These are phyloP conservation scores for Nycticorax nycticorax DNA, from an alignment of 2,113 vertebrate species.

Conservation along the genomic window DNA sequence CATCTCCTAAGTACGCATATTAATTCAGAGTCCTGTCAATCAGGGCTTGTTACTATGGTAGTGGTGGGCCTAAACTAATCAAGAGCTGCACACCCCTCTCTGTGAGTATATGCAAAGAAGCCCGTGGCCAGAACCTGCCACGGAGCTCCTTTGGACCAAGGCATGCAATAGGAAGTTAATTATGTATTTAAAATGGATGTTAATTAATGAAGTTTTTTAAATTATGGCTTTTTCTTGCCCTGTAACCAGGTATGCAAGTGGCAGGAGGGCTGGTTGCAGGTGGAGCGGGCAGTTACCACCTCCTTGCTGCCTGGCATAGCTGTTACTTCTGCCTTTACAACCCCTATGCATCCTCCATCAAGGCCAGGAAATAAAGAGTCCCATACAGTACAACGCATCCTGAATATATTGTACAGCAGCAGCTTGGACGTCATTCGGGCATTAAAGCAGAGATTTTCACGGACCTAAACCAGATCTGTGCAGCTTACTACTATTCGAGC, in stretches of 20 bases:
- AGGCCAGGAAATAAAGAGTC: background rate
- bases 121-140: background rate
- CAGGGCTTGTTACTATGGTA: background rate
- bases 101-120: rapidly evolving
- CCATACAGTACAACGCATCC: rapidly evolving
- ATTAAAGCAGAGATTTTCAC: background rate
- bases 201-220: background rate
- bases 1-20: background rate
- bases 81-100: background rate
- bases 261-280: background rate
- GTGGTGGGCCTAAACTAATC: background rate
- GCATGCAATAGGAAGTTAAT: background rate
- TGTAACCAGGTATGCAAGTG: background rate
- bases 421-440: background rate
- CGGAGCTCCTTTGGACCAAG: background rate
- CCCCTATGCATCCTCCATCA: background rate
- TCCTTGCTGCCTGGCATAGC: background rate
- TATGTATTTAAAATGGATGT: background rate
- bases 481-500: background rate
- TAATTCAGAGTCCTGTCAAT: background rate
- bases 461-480: background rate
- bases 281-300: background rate
- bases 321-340: background rate
- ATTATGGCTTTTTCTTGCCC: background rate
- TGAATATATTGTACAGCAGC: background rate